phyloP scores from a whole-genome alignment of 2,888 invertebrate species.

The Drosophila quinaria region DNA sequence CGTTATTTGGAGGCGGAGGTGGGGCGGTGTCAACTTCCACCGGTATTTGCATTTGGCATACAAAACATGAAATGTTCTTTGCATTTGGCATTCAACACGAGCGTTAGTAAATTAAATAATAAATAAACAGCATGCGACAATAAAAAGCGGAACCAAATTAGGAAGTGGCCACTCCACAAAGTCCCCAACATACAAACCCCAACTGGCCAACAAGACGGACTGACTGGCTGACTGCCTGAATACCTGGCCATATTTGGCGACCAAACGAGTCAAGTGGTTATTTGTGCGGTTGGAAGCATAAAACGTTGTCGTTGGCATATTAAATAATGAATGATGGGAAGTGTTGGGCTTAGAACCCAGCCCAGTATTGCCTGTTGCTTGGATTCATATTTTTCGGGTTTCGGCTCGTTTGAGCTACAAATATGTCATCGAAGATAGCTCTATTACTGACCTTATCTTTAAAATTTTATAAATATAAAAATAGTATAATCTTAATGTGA shows the following conservation, averaged over 20 bases:
- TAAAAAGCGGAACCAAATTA: constrained; percentile 77
- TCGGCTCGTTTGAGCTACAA: constrained; percentile 30
- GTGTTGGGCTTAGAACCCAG: constrained; percentile 3
- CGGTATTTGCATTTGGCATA: constrained; percentile 77
- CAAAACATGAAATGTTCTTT: constrained; percentile 58
- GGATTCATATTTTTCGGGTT: constrained; percentile 1
- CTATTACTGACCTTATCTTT: background rate
- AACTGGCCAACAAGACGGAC: constrained; percentile 32
- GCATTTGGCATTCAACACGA: constrained; percentile 70
- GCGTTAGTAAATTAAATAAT: constrained; percentile 70
- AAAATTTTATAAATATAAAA: background rate
- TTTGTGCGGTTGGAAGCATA: constrained; percentile 56
- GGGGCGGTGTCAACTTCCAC: constrained; percentile 30
- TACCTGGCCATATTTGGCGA: constrained; percentile 59
- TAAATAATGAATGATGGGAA: constrained; percentile 53
- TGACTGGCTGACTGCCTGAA: constrained; percentile 20
- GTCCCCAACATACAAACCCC: constrained; percentile 32
- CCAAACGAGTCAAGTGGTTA: constrained; percentile 52
- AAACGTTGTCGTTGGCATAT: constrained; percentile 70
- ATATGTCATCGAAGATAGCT: constrained; percentile 21
- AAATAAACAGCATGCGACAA: constrained; percentile 63
- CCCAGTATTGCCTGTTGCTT: background rate
- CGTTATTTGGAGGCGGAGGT: constrained; percentile 11
- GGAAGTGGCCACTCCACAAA: constrained; percentile 71
- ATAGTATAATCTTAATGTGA: too few species aligned